Conservation (phyloP, 1,140 invertebrate species). For the Eriosoma lanigerum region DNA sequence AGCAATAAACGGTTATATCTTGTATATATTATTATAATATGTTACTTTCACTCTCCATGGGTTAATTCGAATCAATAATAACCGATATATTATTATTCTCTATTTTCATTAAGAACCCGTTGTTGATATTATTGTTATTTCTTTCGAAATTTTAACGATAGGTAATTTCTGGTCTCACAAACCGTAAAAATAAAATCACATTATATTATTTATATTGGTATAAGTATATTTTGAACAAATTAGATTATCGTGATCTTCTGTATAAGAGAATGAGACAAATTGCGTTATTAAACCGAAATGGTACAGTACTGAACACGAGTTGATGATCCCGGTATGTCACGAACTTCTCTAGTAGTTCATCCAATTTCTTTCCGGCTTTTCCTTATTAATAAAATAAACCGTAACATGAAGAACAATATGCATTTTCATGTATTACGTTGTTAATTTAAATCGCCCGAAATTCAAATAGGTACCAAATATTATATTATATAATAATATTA, state of each 20-base stretch:
- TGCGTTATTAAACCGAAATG: slow-evolving; percentile 35
- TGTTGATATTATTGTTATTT: background rate
- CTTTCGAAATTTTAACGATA: slow-evolving; percentile 19
- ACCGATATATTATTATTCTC: slow-evolving; percentile 7
- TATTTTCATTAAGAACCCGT: background rate
- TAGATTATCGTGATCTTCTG: slow-evolving; percentile 43
- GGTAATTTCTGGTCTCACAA: background rate
- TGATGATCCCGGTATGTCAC: slow-evolving; percentile 38
- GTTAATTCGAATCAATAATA: slow-evolving; percentile 22
- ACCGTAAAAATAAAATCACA: background rate
- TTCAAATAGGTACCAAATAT: background rate
- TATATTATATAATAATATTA: no score
- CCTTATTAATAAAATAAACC: background rate
- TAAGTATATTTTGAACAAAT: slow-evolving; percentile 9
- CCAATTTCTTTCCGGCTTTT: slow-evolving; percentile 21
- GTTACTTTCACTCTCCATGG: slow-evolving; percentile 21
- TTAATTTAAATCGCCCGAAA: slow-evolving; percentile 5
- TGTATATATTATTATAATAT: background rate
- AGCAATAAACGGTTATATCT: slow-evolving; percentile 24
- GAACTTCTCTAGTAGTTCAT: slow-evolving; percentile 16
- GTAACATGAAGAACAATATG: slow-evolving; percentile 12
- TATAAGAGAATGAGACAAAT: slow-evolving; percentile 32
- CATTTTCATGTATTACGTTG: background rate
- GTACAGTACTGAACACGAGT: slow-evolving; percentile 10
- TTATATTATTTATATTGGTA: no score